Percentiles rank a stretch among this genome's conserved stretches.
Evolutionary conservation across 30 jellyfish, hydroid and myxozoan species (phyloP).

Genomic region (Hydractinia symbiolongicarpus): DNA sequence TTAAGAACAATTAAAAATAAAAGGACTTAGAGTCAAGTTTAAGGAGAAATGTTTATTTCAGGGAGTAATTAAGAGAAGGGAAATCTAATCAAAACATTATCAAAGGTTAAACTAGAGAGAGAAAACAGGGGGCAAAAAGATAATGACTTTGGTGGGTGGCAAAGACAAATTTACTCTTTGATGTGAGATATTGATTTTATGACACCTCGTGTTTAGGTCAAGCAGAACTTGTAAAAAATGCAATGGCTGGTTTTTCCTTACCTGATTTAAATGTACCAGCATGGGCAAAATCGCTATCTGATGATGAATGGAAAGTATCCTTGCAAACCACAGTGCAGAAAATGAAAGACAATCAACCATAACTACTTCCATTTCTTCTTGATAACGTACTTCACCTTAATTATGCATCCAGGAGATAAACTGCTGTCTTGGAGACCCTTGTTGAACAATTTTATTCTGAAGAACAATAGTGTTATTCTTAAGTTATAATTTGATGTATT

Average conservation of each 20-base stretch:
- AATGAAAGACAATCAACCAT: not conserved
- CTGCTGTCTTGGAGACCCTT: not conserved
- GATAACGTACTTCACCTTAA: not conserved
- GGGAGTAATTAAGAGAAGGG: no score
- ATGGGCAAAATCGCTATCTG: slow-evolving; percentile 82
- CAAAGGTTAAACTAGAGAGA: no score
- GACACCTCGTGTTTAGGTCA: slow-evolving; percentile 29
- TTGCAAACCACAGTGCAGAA: slow-evolving; percentile 15
- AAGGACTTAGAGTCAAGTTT: no score
- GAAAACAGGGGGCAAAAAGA: no score
- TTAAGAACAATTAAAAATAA: no score
- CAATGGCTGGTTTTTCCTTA: slow-evolving; percentile 67
- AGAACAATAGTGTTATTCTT: no score
- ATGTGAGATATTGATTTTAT: not conserved
- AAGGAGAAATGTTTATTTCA: no score
- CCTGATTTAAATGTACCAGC: slow-evolving; percentile 69
- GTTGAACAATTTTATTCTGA: no score
- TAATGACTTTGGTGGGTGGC: not conserved
- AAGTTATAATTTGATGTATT: no score
- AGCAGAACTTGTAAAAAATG: slow-evolving; percentile 58
- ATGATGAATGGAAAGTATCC: slow-evolving; percentile 67
- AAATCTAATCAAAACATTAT: no score
- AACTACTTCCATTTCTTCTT: not conserved
- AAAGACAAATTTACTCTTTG: no score
- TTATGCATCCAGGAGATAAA: not conserved